Base-by-base conservation (phyloP, 2,888 invertebrate genomes). In the Ptilodon capucinus region DNA sequence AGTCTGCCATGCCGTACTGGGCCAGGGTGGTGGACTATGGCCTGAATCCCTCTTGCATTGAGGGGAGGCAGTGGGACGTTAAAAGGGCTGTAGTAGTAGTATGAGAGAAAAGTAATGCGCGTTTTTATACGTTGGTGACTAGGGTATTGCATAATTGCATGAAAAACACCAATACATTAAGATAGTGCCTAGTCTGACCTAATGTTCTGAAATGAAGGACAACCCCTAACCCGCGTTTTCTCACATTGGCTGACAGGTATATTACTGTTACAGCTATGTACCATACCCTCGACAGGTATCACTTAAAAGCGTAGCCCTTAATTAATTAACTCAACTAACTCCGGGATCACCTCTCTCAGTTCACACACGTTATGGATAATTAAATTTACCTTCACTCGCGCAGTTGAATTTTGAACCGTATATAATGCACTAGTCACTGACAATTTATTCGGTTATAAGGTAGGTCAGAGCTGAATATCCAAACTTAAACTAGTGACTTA, bases 311-410 rank as follows among this genome's bases (percentile, higher is more conserved):
- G 35, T 36, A 36, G 46, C 40, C 35, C 42, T 40, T 28, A 30
- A 46, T 35, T 35, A 50, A 50, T 50, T 50, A 40, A 40, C 14
- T 40, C 25, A 11, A 16, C 35, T 35, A 11, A 17, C 35, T 2
- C 35, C 11, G 17, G 11, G 35, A 17, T 18, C 35, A 35, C 35
- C 35, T 35, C 56, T 67, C 60, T 67, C 61, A 60, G 61, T 64
- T 60, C 56, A 67, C 56, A 67, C 56, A 53, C 55, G 56, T 64
- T 60, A 60, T 61, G 61, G 58, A 56, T 65, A 69, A 71, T 57
- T 60, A 56, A 60, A 55, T 67, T 58, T 18, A 2, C 17, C 17
- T 35, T 35, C 28, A 4, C 11, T 28, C 28, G 0, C 28, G 5
- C n/a, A 11, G 28, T 28, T n/a, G n/a, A 28, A 11, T 28, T 28